phyloP scores from a whole-genome alignment of 2,888 invertebrate species.

The Lamellibrachia satsuma region DNA sequence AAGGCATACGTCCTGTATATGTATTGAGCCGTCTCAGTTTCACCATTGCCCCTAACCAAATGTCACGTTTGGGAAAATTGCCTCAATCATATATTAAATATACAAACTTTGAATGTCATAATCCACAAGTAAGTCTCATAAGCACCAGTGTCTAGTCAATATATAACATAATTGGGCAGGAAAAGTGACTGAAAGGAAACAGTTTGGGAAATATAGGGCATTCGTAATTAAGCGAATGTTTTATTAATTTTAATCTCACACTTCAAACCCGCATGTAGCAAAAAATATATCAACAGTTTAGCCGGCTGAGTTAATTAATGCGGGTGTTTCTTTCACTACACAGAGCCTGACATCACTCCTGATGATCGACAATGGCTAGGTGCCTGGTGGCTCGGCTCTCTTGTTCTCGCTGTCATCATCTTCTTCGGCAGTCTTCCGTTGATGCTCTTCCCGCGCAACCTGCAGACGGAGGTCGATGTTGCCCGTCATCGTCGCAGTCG shows the following conservation, averaged over 20 bases:
- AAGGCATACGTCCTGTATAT: too few relatives aligned
- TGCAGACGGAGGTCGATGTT: not conserved
- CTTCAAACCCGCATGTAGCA: not conserved
- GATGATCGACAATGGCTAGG: not conserved
- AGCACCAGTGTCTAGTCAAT: too few relatives aligned
- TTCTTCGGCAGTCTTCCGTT: constrained; percentile 21
- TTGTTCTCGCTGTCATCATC: not conserved
- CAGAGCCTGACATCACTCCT: not conserved
- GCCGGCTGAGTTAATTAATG: not conserved
- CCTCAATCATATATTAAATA: too few relatives aligned
- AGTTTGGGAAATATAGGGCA: too few relatives aligned
- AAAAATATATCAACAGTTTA: not conserved
- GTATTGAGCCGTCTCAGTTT: too few relatives aligned
- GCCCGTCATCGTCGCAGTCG: constrained; percentile 19
- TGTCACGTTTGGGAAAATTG: too few relatives aligned
- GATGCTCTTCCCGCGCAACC: constrained; percentile 28
- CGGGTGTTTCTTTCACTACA: not conserved
- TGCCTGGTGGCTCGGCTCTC: not conserved
- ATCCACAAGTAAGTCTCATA: too few relatives aligned
- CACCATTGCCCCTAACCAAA: too few relatives aligned
- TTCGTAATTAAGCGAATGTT: too few relatives aligned
- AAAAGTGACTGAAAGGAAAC: not conserved
- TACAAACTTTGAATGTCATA: too few relatives aligned
- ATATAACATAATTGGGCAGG: not conserved
- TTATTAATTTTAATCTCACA: not conserved